Evolutionary conservation across 2,888 invertebrate genomes (phyloP).

Genomic region (Boloria selene): DNA sequence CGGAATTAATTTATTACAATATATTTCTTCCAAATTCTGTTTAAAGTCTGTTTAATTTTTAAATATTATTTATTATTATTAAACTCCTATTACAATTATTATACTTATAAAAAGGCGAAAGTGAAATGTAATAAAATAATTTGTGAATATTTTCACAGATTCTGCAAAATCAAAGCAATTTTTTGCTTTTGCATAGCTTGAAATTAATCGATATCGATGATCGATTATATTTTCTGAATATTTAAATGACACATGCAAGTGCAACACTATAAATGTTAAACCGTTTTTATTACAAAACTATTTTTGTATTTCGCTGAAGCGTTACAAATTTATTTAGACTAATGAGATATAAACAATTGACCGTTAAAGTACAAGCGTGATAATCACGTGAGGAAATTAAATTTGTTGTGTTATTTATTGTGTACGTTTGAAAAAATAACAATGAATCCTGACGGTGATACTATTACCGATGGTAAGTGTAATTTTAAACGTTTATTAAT

Average conservation of each 20-base stretch:
- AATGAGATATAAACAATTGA: constrained; percentile 65
- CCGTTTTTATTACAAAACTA: constrained; percentile 60
- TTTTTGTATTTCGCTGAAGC: constrained; percentile 58
- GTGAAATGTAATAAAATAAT: too few relatives aligned
- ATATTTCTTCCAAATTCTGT: too few relatives aligned
- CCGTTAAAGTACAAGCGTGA: constrained; percentile 51
- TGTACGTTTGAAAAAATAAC: constrained; percentile 41
- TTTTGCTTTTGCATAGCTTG: not conserved
- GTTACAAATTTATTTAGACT: constrained; percentile 61
- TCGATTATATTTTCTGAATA: not conserved
- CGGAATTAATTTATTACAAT: too few relatives aligned
- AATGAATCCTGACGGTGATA: constrained; percentile 65
- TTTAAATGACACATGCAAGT: constrained; percentile 15
- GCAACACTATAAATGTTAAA: constrained; percentile 45
- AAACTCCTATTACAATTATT: too few relatives aligned
- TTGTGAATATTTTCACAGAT: not conserved
- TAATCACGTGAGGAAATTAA: constrained; percentile 40
- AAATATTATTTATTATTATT: too few relatives aligned
- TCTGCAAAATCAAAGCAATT: too few relatives aligned
- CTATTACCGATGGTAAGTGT: constrained; percentile 64
- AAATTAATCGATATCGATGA: not conserved
- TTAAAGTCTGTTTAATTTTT: too few relatives aligned
- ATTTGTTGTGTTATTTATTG: constrained; percentile 8
- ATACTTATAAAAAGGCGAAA: too few relatives aligned
- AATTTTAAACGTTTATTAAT: constrained; percentile 51